A percentile compares a stretch with the other conserved stretches of the same genome.
These are phyloP conservation scores for Sparidentex hasta DNA, from an alignment of 2,797 vertebrate genomes.

Conservation along the genomic window DNA sequence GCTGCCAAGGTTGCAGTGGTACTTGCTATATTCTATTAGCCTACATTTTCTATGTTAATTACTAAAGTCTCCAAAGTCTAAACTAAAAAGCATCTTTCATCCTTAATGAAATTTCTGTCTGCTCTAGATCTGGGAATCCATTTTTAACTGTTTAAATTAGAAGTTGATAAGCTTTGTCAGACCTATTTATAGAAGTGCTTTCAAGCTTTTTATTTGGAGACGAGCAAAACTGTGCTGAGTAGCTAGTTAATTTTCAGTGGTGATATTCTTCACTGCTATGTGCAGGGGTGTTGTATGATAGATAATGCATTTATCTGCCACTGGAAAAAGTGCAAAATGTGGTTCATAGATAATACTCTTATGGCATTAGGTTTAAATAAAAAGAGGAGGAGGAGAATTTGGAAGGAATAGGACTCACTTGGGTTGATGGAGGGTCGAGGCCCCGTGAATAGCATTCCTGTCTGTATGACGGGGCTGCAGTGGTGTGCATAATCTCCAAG, in stretches of 20 bases:
- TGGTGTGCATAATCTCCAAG: constrained; percentile 27
- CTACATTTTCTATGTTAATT: constrained; percentile 67
- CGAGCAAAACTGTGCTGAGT: neutral
- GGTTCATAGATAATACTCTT: constrained; percentile 4
- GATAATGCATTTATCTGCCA: neutral
- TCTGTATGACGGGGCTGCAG: constrained; percentile 42
- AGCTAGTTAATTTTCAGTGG: constrained; percentile 1
- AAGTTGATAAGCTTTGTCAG: constrained; percentile 21
- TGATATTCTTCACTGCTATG: neutral
- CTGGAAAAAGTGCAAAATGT: neutral
- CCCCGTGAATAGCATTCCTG: constrained; percentile 57
- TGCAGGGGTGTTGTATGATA: constrained; percentile 15
- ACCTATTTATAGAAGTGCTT: constrained; percentile 21
- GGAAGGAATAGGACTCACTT: constrained; percentile 10
- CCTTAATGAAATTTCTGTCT: constrained; percentile 49
- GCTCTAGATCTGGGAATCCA: constrained; percentile 53
- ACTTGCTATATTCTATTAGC: constrained; percentile 56
- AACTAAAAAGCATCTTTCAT: constrained; percentile 44
- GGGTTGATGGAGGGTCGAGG: constrained; percentile 34
- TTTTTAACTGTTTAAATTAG: constrained; percentile 53
- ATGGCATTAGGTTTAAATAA: constrained; percentile 1
- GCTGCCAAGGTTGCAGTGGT: constrained; percentile 44
- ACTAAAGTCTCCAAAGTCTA: constrained; percentile 57
- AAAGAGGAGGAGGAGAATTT: constrained; percentile 5
- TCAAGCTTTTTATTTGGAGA: constrained; percentile 33